Conservation (phyloP, 2,113 vertebrate species). For the Poeciliopsis retropinna region DNA sequence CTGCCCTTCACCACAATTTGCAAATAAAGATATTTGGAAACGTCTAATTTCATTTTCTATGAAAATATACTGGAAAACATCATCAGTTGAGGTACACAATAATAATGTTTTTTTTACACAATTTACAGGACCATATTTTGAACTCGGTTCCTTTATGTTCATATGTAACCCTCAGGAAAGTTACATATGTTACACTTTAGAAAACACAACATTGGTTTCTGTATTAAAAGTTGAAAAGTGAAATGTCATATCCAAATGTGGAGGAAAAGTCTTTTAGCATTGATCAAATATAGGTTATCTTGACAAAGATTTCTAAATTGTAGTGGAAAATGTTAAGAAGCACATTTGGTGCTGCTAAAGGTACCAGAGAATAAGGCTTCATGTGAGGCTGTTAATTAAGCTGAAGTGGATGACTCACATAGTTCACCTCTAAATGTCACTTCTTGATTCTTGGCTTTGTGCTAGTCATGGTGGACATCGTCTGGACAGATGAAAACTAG, state of each 20-base stretch:
- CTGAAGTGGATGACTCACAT: slow-evolving; percentile 54
- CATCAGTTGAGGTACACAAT: background rate
- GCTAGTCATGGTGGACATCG: slow-evolving; percentile 34
- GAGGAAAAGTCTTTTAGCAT: no score
- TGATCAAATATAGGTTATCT: no score
- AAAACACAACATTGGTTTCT: no score
- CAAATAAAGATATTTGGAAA: no score
- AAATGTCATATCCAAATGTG: no score
- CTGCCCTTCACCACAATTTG: no score
- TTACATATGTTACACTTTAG: no score
- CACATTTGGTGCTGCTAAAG: background rate
- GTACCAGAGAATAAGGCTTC: slow-evolving; percentile 7
- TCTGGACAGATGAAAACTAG: slow-evolving; percentile 24
- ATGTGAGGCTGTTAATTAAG: slow-evolving; percentile 44
- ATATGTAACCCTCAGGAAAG: no score
- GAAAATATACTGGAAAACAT: no score
- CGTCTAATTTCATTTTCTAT: no score
- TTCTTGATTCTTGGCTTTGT: slow-evolving; percentile 26
- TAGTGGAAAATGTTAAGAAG: background rate
- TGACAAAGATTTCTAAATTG: no score
- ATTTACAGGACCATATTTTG: background rate
- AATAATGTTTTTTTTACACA: background rate
- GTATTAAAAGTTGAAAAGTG: no score
- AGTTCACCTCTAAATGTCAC: slow-evolving; percentile 49
- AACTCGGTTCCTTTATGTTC: background rate